Evolutionary conservation across 2,113 vertebrate genomes (phyloP).

Genomic region (Mesoclemmys tuberculata): DNA sequence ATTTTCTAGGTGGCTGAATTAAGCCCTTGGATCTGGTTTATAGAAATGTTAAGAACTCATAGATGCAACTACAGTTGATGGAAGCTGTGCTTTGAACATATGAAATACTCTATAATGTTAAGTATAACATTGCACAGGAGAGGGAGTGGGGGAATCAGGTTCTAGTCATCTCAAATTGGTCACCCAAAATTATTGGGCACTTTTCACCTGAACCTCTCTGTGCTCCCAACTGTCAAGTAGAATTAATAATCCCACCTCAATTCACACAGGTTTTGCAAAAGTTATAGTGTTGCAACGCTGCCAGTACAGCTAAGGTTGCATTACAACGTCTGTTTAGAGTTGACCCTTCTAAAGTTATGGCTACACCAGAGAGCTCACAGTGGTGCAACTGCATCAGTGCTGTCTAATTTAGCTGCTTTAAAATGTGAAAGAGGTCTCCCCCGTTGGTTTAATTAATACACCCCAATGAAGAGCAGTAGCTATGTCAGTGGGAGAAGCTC

Average conservation of each 20-base stretch:
- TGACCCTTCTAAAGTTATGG: too few species aligned
- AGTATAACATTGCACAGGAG: background rate
- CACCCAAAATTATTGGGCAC: background rate
- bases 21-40: background rate
- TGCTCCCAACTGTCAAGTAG: background rate
- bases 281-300: too few species aligned
- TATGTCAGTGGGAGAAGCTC: too few species aligned
- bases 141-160: background rate
- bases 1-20: background rate
- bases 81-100: background rate
- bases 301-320: too few species aligned
- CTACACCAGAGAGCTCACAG: too few species aligned
- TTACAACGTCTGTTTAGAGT: too few species aligned
- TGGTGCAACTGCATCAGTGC: too few species aligned
- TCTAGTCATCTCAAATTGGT: background rate
- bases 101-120: background rate
- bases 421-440: too few species aligned
- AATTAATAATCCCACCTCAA: background rate
- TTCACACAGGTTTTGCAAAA: background rate
- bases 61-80: background rate
- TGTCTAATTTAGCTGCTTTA: too few species aligned
- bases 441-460: too few species aligned
- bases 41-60: background rate
- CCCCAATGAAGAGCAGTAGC: too few species aligned
- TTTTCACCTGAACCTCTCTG: background rate